These are phyloP conservation scores for Atrichornis clamosus DNA, from an alignment of 2,113 vertebrate genomes.

Conservation along the genomic window DNA sequence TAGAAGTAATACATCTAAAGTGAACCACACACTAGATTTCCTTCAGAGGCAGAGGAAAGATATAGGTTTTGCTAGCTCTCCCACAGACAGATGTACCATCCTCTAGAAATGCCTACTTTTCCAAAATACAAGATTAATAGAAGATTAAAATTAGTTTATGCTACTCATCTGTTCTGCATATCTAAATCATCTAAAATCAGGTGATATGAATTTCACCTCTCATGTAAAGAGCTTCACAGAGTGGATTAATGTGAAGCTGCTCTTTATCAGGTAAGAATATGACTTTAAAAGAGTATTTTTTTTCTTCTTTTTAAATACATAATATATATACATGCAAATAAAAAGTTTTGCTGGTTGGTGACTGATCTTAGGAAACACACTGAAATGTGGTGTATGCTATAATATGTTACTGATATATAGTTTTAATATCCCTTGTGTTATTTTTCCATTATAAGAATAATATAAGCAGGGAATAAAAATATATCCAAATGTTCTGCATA, in stretches of 20 bases:
- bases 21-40: neutral
- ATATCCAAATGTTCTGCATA: neutral
- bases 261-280: neutral
- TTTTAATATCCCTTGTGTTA: neutral
- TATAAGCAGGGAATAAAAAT: neutral
- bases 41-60: neutral
- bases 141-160: neutral
- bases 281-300: neutral
- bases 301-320: neutral
- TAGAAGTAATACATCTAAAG: neutral
- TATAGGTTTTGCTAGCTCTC: neutral
- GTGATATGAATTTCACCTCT: neutral
- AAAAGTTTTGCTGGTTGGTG: neutral
- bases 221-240: neutral
- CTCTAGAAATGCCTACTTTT: neutral
- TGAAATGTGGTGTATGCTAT: neutral
- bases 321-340: neutral
- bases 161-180: neutral
- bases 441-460: neutral
- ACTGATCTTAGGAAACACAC: neutral
- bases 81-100: neutral
- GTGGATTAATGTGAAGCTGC: neutral
- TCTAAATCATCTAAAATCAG: neutral
- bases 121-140: neutral
- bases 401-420: neutral